Conservation (phyloP, 2,113 vertebrate species). For the Lipophrys pholis region DNA sequence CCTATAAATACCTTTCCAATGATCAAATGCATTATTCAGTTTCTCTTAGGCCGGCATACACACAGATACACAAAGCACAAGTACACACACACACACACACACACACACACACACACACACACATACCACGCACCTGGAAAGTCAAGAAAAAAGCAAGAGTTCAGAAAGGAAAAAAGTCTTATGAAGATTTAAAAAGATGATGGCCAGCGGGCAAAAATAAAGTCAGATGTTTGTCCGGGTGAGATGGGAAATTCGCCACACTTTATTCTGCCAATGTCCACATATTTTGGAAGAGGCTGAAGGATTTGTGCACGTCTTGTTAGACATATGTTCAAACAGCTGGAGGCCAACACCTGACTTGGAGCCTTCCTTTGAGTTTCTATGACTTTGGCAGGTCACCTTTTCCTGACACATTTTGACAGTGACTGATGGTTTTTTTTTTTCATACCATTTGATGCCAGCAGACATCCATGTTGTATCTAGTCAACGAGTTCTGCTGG, state of each 20-base stretch:
- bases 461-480: conserved; percentile 15
- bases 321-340: conserved; percentile 27
- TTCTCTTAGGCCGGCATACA: conserved; percentile 48
- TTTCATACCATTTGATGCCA: not conserved
- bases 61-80: conserved; percentile 28
- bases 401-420: conserved; percentile 10
- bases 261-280: conserved; percentile 26
- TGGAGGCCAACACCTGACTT: conserved; percentile 19
- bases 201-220: conserved; percentile 45
- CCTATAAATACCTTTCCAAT: conserved; percentile 83
- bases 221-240: conserved; percentile 43
- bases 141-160: conserved; percentile 20
- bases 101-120: conserved; percentile 27
- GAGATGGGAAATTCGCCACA: conserved; percentile 23
- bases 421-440: conserved; percentile 14
- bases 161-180: conserved; percentile 39
- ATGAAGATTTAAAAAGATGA: conserved; percentile 51
- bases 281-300: conserved; percentile 28
- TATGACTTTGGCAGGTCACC: not conserved
- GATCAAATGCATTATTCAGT: conserved; percentile 81
- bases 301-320: not conserved
- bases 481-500: conserved; percentile 22
- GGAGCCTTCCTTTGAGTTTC: conserved; percentile 18
- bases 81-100: conserved; percentile 31
- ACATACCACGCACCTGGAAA: conserved; percentile 53